phyloP scores from a whole-genome alignment of 1,140 invertebrate genomes.

The Asobara japonica region DNA sequence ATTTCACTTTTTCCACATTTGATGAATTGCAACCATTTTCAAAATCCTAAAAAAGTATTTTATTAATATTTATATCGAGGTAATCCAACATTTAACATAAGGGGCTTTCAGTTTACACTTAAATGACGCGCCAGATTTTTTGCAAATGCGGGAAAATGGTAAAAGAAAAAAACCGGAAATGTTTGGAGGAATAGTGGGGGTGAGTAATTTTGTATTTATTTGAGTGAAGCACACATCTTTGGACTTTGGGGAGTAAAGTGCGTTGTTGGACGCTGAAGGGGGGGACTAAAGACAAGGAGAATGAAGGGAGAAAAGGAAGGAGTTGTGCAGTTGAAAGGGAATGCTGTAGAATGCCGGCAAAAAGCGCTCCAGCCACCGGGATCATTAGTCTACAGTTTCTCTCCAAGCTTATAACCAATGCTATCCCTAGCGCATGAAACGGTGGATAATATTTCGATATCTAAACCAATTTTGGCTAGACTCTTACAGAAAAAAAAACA shows the following conservation, averaged over 20 bases:
- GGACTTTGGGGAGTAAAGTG: conserved; percentile 27
- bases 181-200: neutral
- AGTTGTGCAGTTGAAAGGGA: conserved; percentile 61
- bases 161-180: neutral
- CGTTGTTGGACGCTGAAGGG: conserved; percentile 5
- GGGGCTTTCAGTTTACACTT: no score
- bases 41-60: no score
- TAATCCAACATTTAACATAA: no score
- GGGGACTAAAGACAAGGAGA: conserved; percentile 5
- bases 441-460: neutral
- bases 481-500: no score
- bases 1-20: no score
- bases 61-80: no score
- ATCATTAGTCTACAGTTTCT: conserved; percentile 64
- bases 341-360: conserved; percentile 67
- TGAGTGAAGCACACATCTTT: neutral
- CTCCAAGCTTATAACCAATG: conserved; percentile 29
- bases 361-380: conserved; percentile 60
- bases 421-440: conserved; percentile 39
- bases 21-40: no score
- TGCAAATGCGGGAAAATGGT: no score
- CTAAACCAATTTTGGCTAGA: neutral
- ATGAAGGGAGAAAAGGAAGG: conserved; percentile 5
- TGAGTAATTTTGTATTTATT: neutral
- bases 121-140: no score